Conservation (phyloP, 64 coral and sea anemone genomes). For the Exaiptasia diaphana region DNA sequence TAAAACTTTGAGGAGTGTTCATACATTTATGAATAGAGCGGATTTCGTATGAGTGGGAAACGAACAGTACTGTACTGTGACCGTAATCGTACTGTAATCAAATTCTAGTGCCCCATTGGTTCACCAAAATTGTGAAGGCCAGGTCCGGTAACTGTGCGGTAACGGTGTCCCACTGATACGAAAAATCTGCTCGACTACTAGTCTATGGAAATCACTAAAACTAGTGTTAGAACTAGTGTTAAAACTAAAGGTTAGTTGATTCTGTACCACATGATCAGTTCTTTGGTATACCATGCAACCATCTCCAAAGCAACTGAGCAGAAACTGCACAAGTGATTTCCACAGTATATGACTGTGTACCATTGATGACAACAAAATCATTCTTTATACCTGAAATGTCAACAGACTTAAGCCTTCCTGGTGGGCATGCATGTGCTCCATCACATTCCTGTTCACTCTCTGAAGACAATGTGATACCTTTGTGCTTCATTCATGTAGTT, state of each 20-base stretch:
- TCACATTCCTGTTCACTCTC: neutral
- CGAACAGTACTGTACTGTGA: too few relatives aligned
- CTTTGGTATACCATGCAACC: neutral
- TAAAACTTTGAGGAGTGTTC: too few relatives aligned
- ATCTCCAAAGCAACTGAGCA: neutral
- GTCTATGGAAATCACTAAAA: neutral
- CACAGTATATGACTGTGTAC: neutral
- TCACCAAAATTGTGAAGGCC: too few relatives aligned
- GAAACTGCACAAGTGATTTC: neutral
- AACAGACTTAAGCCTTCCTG: constrained; percentile 1
- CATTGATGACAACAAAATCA: neutral
- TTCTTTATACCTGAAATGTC: constrained; percentile 17
- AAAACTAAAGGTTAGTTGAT: neutral
- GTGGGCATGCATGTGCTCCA: neutral
- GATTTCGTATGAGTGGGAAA: too few relatives aligned
- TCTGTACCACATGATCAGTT: neutral
- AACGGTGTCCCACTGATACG: too few relatives aligned
- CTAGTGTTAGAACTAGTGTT: neutral
- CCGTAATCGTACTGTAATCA: too few relatives aligned
- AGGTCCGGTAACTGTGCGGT: too few relatives aligned
- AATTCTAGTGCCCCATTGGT: too few relatives aligned
- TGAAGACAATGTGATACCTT: neutral
- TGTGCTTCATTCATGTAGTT: constrained; percentile 32
- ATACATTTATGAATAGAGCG: too few relatives aligned
- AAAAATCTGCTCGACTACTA: too few relatives aligned